Base-by-base conservation (phyloP, 2,888 invertebrate species). In the Mesorhabditis sp. region DNA sequence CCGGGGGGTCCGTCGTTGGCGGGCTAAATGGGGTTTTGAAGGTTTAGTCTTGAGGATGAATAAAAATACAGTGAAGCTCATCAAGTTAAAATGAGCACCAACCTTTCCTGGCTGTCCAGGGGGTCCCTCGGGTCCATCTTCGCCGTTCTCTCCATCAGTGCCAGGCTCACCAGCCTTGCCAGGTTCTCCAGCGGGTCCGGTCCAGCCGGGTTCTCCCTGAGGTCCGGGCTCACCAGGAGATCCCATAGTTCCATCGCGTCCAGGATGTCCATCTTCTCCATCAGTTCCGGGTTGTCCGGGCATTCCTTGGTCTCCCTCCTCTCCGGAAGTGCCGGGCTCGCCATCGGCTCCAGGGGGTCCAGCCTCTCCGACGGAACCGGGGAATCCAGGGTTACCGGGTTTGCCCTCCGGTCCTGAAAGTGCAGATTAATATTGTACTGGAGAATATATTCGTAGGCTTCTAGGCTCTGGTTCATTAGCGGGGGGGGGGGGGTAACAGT, bases 81-180 rank as follows among this genome's bases (percentile, higher is more conserved):
- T 28, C 28, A 28, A 28, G 28, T 28, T 28, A 28, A 28, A 28
- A 28, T 28, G 28, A 28, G 28, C 28, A 28, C 74, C 72, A 0
- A 43, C 61, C 28, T 71, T 67, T 67, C 74, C 74, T 2, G 67
- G 61, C 7, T 69, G 68, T 42, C 74, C 74, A 13, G 67, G 67
- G 13, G 71, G 72, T 61, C 74, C 74, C 65, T 69, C 68, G 3
- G 63, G 62, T 62, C 74, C 74, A 41, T 71, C 71, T 45, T 69
- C 66, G 13, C 76, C 76, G n/a, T 67, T 67, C 61, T 71, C 71
- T 65, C 76, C 76, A 13, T 45, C 15, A 45, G 71, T 69, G 64
- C 76, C 76, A 43, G 74, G 70, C 0, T 68, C 69, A 64, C 76
- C 76, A 7, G 73, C 71, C 74, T 73, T 75, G 70, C 76, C 76